Conservation (phyloP, 2,113 vertebrate genomes). For the Phodopus roborovskii region DNA sequence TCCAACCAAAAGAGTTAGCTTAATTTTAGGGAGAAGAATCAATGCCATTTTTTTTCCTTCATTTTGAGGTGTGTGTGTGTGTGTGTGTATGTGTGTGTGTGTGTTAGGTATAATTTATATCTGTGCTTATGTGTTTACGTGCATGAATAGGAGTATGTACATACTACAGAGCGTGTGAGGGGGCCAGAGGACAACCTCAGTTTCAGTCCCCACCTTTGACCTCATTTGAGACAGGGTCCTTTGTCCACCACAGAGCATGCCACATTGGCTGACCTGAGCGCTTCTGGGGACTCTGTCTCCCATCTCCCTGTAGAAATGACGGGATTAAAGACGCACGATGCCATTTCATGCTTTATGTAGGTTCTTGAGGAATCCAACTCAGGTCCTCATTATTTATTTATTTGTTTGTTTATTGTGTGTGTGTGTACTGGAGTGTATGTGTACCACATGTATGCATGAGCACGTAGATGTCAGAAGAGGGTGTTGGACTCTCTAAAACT, state of each 20-base stretch:
- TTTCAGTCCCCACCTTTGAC: background rate
- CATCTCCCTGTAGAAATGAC: background rate
- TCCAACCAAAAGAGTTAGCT: background rate
- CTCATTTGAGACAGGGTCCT: background rate
- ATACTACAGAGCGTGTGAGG: background rate
- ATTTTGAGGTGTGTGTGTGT: background rate
- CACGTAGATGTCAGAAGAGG: background rate
- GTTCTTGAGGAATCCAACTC: background rate
- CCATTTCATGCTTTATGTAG: background rate
- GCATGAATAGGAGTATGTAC: background rate
- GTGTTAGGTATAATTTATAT: background rate
- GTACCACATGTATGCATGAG: background rate
- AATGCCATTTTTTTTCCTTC: background rate
- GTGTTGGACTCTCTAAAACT: background rate
- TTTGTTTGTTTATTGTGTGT: background rate
- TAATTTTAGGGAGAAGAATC: conserved; percentile 24
- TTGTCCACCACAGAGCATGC: background rate
- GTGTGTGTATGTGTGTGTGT: background rate
- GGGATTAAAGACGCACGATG: background rate
- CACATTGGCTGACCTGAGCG: background rate
- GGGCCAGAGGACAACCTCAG: background rate
- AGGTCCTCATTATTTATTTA: background rate
- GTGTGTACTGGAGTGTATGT: background rate
- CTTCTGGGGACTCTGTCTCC: background rate
- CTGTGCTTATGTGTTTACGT: background rate